Conservation (phyloP, 1,140 invertebrate genomes). For the Pemphigus obesinymphae region DNA sequence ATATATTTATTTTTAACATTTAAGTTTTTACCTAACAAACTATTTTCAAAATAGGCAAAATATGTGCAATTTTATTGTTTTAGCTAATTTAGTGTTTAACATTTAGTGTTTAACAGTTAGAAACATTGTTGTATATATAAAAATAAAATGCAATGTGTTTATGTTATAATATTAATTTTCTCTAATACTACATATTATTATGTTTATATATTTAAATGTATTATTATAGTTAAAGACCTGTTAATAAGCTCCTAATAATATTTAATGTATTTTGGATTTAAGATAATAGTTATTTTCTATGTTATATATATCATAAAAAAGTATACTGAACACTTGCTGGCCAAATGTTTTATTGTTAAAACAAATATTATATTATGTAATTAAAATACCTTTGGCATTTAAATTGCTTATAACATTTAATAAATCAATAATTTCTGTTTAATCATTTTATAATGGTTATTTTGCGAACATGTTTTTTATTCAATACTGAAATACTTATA, state of each 20-base stretch:
- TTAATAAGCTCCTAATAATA: neutral
- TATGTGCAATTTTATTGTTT: conserved; percentile 24
- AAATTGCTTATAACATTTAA: too few species aligned
- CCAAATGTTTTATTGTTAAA: neutral
- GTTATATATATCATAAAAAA: neutral
- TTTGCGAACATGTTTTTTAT: too few species aligned
- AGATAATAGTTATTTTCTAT: neutral
- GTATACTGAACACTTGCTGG: neutral
- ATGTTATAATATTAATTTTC: neutral
- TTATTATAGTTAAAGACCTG: neutral
- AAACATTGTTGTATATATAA: neutral
- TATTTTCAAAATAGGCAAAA: neutral
- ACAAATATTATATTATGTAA: neutral
- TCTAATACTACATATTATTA: neutral
- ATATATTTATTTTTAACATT: neutral
- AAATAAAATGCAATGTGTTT: neutral
- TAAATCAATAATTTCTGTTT: too few species aligned
- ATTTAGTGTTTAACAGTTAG: neutral
- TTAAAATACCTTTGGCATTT: too few species aligned
- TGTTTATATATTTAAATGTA: neutral
- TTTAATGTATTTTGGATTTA: neutral
- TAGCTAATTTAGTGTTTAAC: neutral
- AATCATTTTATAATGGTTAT: too few species aligned
- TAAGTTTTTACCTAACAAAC: neutral
- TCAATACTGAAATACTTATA: too few species aligned